Base-by-base conservation (phyloP, 2,888 invertebrate species). In the Callyntrura guangdongensis region DNA sequence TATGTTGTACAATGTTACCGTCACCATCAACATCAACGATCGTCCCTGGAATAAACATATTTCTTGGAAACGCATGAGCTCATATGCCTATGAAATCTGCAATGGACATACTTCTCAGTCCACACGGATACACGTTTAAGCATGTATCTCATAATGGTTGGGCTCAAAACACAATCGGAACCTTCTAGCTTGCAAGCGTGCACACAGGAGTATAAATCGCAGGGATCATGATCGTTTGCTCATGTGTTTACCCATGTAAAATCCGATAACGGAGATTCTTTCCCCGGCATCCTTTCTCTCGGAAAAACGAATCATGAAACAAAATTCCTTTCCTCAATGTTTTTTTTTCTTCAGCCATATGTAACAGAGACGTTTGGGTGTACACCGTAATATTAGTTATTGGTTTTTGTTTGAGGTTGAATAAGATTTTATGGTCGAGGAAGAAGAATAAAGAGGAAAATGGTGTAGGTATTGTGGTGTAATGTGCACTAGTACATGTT, bases 391-490 rank as follows among this genome's bases (percentile, higher is more conserved):
- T 59, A 59, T 59, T 53, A 27, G 59, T 61, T 61, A 45, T 59
- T 20, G 82, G 67, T 83, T 27, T 47, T n/a, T 72, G 12, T 83
- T 47, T 83, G 69, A 53, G 69, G 84, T 69, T 69, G 84, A 69
- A 84, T 69, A 69, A 84, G 84, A 69, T 49, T 84, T 84, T 69
- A 84, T 84, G 49, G 27, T 53, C 84, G 27, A 69, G n/a, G 69
- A 27, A 69, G 69, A n/a, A 25, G 25, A 69, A 83, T 64, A 49
- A 9, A 67, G n/a, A 49, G 12, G 82, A 64, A 64, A 64, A 25
- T 22, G 6, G 0, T 25, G 22, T 36, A 36, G 20, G 11, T 64
- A 6, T 1, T 64, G 25, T 12, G 22, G 9, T 64, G 22, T 64
- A 64, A 64, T 25, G 64, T 64, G 12, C 9, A 64, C 64, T 1